Percentiles rank a stretch among this genome's conserved stretches.
Evolutionary conservation across 2,113 vertebrate species (phyloP).

Genomic region (Corvus cornix): DNA sequence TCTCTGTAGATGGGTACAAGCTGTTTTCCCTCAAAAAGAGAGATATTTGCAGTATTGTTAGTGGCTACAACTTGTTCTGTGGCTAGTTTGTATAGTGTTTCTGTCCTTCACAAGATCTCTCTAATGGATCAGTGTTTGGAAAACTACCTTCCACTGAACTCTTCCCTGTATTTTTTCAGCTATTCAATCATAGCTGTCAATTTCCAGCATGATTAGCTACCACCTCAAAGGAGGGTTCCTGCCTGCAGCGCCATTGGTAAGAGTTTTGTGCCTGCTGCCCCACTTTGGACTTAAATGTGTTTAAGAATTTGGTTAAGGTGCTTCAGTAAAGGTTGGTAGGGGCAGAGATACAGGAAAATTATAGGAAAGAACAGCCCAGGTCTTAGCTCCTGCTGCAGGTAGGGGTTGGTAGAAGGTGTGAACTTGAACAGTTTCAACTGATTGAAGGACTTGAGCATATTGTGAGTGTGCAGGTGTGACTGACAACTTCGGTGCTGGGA

Average conservation of each 20-base stretch:
- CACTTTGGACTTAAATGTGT: too few species aligned
- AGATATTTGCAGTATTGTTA: not conserved
- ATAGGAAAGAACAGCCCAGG: not conserved
- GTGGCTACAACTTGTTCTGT: not conserved
- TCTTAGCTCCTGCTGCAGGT: not conserved
- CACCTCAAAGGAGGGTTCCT: not conserved
- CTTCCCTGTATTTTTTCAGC: not conserved
- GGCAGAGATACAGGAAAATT: fast-evolving
- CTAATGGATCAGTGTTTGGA: not conserved
- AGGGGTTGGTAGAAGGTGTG: fast-evolving
- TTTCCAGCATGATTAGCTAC: not conserved
- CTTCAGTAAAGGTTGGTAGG: not conserved
- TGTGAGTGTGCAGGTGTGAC: not conserved
- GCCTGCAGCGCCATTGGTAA: fast-evolving
- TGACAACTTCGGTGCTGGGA: not conserved
- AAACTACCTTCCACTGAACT: fast-evolving
- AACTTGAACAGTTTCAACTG: fast-evolving
- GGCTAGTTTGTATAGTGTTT: not conserved
- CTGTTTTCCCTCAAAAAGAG: not conserved
- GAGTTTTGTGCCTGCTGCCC: not conserved
- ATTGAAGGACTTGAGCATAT: not conserved
- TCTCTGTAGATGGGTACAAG: not conserved
- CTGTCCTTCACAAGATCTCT: not conserved
- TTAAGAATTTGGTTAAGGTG: not conserved
- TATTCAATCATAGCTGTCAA: not conserved